Evolutionary conservation across 2,113 vertebrate genomes (phyloP).

Genomic region (Tringa solitaria): DNA sequence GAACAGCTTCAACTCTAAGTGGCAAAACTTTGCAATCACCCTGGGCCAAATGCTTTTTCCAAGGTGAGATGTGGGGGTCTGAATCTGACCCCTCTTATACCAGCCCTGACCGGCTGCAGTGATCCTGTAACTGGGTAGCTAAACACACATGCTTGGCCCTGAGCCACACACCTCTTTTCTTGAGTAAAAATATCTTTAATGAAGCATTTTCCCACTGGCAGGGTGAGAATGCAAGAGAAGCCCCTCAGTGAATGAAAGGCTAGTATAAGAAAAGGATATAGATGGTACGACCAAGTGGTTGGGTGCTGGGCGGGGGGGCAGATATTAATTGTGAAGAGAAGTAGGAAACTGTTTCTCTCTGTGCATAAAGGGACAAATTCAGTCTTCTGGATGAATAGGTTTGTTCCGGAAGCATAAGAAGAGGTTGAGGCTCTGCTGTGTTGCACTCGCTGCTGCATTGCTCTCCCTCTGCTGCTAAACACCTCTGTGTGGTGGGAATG

Average conservation of each 20-base stretch:
- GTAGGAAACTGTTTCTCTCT: not conserved
- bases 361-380: not conserved
- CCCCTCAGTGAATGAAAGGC: not conserved
- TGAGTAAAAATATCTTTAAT: not conserved
- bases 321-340: not conserved
- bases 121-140: not conserved
- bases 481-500: not conserved
- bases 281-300: not conserved
- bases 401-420: not conserved
- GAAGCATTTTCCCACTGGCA: not conserved
- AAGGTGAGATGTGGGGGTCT: not conserved
- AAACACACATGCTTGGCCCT: not conserved
- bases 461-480: no score
- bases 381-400: not conserved
- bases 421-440: not conserved
- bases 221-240: not conserved
- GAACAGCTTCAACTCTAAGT: not conserved
- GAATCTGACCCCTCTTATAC: not conserved
- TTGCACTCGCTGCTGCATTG: not conserved
- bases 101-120: not conserved
- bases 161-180: not conserved
- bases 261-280: not conserved
- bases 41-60: not conserved
- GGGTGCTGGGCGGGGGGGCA: rapidly evolving
- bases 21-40: not conserved